Evolutionary conservation across 2,888 invertebrate species (phyloP), one percentile per base, ranked within the genome.

Genomic region (Cephus sareptanus): DNA sequence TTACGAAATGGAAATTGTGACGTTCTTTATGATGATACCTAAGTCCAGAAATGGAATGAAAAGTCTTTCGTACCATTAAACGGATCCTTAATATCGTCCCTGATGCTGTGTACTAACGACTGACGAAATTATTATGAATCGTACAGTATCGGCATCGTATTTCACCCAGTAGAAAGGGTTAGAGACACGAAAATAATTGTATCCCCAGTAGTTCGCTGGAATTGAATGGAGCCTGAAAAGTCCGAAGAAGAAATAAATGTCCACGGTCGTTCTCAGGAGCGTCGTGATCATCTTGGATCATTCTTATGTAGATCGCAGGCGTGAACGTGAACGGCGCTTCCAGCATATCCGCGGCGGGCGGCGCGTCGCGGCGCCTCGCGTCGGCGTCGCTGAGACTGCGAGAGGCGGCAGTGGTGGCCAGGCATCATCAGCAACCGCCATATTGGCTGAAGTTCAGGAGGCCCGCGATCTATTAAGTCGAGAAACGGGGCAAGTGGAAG

Each of bases 351-450:
- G 56, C 56, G 88, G 86, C 85, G 80, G 88, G 88, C 89, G 88
- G 85, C 87, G 85, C 84, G 84, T 81, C 85, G 85, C 85, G 86
- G 84, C 87, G 88, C 84, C 84, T 85, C 85, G 89, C 90, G 87
- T 87, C 83, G 84, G 84, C 85, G 84, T 83, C 89, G 89, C 86
- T 89, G 90, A 83, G 82, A 78, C 75, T 79, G 83, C 83, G 83
- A 81, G 83, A 83, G 81, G 71, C 79, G 77, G 35, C 77, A 87
- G 88, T 89, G 88, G 87, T 87, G 87, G 85, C 84, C 84, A 85
- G 85, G 87, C 87, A 85, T 82, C 84, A 84, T 84, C 83, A 86
- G 84, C 85, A 85, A 83, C 85, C 88, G 89, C 89, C 89, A 89
- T 89, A 88, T 89, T 89, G 89, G 83, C 85, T 80, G 83, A 82